These are phyloP conservation scores for Oreochromis grahami DNA, from an alignment of 2,797 vertebrate genomes.

Conservation along the genomic window DNA sequence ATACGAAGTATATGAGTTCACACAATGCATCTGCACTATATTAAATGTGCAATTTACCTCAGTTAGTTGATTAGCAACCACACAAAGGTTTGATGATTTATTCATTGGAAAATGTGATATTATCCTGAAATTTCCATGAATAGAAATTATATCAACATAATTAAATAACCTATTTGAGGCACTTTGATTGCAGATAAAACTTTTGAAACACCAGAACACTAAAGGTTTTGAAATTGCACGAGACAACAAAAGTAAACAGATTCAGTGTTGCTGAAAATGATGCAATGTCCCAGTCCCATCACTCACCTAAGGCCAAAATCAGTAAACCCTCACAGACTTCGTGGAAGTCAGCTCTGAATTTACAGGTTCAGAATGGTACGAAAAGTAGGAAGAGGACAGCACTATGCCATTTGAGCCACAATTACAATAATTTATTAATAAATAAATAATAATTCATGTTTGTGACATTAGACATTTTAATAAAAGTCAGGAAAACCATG, in stretches of 20 bases:
- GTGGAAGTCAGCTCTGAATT: neutral
- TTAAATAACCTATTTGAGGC: conserved; percentile 3
- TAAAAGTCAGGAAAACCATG: neutral
- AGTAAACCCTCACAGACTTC: neutral
- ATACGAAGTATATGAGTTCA: neutral
- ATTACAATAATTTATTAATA: neutral
- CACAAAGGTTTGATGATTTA: conserved; percentile 26
- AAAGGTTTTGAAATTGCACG: neutral
- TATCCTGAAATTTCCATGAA: conserved; percentile 39
- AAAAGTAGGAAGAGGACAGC: neutral
- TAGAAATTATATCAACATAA: conserved; percentile 28
- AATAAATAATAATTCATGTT: neutral
- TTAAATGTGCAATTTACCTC: neutral
- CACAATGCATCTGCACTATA: neutral
- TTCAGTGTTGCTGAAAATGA: neutral
- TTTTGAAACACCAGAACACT: neutral
- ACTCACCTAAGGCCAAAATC: neutral
- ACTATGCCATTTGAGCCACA: neutral
- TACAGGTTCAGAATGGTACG: neutral
- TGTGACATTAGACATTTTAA: neutral
- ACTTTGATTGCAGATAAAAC: neutral
- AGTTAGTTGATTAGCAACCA: conserved; percentile 12
- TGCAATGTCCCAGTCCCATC: neutral
- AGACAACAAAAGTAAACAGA: neutral
- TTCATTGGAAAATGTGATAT: conserved; percentile 35